Conservation (phyloP, 2,113 vertebrate genomes). For the Mesembrinibis cayennensis region DNA sequence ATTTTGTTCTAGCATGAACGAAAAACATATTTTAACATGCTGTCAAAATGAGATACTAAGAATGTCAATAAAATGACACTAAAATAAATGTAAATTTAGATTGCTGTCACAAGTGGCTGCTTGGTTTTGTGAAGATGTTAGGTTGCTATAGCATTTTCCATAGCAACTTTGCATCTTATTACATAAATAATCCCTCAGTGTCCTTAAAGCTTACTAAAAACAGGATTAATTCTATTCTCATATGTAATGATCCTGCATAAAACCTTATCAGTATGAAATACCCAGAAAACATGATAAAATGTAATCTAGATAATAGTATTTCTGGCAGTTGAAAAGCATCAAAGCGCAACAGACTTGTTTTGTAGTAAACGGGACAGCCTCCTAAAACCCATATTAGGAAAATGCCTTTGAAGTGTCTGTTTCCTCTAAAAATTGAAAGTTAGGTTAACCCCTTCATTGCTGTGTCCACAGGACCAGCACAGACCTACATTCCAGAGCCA, state of each 20-base stretch:
- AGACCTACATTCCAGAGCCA: not conserved
- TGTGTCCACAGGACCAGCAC: not conserved
- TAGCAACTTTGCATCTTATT: slow-evolving; percentile 84
- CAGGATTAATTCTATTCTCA: slow-evolving; percentile 77
- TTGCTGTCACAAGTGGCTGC: slow-evolving; percentile 80
- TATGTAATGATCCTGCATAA: slow-evolving; percentile 74
- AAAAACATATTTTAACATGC: slow-evolving; percentile 78
- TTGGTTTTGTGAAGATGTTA: slow-evolving; percentile 78
- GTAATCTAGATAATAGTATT: slow-evolving; percentile 68
- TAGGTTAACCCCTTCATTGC: not conserved
- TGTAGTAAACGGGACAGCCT: not conserved
- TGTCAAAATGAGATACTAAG: slow-evolving; percentile 80
- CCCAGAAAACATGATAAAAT: slow-evolving; percentile 66
- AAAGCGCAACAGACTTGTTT: not conserved
- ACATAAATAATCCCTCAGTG: slow-evolving; percentile 80
- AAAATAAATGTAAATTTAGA: slow-evolving; percentile 84
- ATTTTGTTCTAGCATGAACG: slow-evolving; percentile 72
- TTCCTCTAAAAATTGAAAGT: not conserved
- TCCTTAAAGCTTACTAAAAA: slow-evolving; percentile 78
- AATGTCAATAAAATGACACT: slow-evolving; percentile 80
- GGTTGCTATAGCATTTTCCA: slow-evolving; percentile 82
- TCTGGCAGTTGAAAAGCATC: slow-evolving; percentile 22
- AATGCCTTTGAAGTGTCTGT: not conserved
- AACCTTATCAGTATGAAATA: slow-evolving; percentile 75
- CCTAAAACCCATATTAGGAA: not conserved